Evolutionary conservation across 2,888 invertebrate species (phyloP).

Genomic region (Baccha elongata): DNA sequence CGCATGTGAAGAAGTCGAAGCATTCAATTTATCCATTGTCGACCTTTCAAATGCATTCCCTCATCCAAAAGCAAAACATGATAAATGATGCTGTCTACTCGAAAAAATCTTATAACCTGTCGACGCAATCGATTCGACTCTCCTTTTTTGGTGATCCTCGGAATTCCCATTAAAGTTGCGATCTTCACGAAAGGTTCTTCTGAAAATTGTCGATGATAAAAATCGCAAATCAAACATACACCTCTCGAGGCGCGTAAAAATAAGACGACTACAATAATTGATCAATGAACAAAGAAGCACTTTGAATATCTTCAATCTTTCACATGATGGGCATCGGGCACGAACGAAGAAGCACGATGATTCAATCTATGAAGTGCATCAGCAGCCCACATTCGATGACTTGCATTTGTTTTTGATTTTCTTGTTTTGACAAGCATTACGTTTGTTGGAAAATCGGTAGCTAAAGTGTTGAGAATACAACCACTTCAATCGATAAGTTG

Average conservation of each 20-base stretch:
- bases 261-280: slow-evolving; percentile 15
- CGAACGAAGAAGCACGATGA: slow-evolving; percentile 29
- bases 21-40: slow-evolving; percentile 59
- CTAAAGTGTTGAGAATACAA: slow-evolving; percentile 29
- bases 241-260: slow-evolving; percentile 29
- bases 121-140: slow-evolving; percentile 56
- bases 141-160: slow-evolving; percentile 20
- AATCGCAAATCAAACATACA: slow-evolving; percentile 67
- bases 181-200: slow-evolving; percentile 47
- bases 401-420: slow-evolving; percentile 51
- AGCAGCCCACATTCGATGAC: slow-evolving; percentile 66
- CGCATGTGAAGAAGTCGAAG: slow-evolving; percentile 50
- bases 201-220: slow-evolving; percentile 67
- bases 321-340: not conserved
- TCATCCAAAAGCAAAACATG: slow-evolving; percentile 42
- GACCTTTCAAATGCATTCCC: slow-evolving; percentile 45
- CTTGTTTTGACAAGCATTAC: slow-evolving; percentile 52
- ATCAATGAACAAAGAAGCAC: slow-evolving; percentile 49
- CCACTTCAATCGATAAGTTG: slow-evolving; percentile 57
- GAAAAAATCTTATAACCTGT: slow-evolving; percentile 61
- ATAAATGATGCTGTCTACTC: slow-evolving; percentile 53
- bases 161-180: slow-evolving; percentile 18
- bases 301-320: slow-evolving; percentile 50
- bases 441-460: slow-evolving; percentile 22
- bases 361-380: slow-evolving; percentile 67